Percentiles rank a stretch among this genome's conserved stretches.
Evolutionary conservation across 1,140 invertebrate species (phyloP).

Genomic region (Heterodera schachtii): DNA sequence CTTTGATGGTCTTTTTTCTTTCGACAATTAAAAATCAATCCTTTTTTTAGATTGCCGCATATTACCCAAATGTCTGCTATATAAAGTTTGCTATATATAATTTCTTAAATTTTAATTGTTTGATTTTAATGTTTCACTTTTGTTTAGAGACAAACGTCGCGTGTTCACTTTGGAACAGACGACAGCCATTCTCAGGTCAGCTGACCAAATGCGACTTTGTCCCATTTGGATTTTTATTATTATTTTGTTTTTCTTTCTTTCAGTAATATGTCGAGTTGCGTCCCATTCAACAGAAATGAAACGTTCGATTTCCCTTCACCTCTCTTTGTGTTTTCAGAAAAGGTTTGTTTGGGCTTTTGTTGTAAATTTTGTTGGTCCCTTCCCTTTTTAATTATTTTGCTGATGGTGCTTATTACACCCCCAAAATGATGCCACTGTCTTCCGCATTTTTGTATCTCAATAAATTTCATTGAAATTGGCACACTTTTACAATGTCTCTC

Average conservation of each 20-base stretch:
- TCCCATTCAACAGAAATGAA: constrained; percentile 73
- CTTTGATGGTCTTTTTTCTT: constrained; percentile 37
- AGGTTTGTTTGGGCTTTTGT: constrained; percentile 69
- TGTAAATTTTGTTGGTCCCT: not conserved
- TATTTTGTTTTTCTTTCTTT: not conserved
- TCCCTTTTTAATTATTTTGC: not conserved
- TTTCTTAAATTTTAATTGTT: constrained; percentile 1
- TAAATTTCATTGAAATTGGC: too few species aligned
- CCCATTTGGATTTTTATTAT: constrained; percentile 72
- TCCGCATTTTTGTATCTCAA: too few species aligned
- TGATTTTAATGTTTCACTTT: not conserved
- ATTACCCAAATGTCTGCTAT: constrained; percentile 93
- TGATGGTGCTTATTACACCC: not conserved
- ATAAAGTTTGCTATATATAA: constrained; percentile 79
- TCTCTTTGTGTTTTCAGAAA: constrained; percentile 96
- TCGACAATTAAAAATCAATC: not conserved
- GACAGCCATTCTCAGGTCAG: constrained; percentile 73
- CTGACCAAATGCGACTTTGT: not conserved
- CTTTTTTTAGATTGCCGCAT: constrained; percentile 72
- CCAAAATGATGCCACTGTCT: not conserved
- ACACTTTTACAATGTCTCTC: too few species aligned
- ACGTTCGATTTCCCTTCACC: constrained; percentile 85
- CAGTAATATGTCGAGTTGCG: constrained; percentile 90
- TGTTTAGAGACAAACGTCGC: constrained; percentile 46
- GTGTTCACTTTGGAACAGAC: constrained; percentile 92